These are phyloP conservation scores for Tetrao urogallus DNA, from an alignment of 2,113 vertebrate genomes.

Conservation along the genomic window DNA sequence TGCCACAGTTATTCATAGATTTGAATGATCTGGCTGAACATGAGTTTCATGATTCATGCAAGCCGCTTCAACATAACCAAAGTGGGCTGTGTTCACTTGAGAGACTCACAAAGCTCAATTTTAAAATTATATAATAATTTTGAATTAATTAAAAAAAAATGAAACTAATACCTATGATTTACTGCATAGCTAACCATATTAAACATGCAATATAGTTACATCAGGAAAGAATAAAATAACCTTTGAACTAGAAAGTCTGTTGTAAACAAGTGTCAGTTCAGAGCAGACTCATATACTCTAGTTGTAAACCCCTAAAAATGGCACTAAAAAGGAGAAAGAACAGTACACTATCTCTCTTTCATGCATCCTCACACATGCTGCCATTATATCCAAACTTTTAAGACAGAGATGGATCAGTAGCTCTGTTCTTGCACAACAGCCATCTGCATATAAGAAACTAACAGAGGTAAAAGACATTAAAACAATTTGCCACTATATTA, in stretches of 20 bases:
- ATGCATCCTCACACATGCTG: not conserved
- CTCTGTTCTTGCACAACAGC: constrained; percentile 12
- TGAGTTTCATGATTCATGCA: not conserved
- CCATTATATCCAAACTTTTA: not conserved
- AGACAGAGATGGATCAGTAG: constrained; percentile 1
- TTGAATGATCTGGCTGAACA: not conserved
- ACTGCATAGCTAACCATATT: not conserved
- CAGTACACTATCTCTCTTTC: not conserved
- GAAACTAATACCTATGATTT: not conserved
- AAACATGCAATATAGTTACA: not conserved
- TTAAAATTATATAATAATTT: constrained; percentile 4
- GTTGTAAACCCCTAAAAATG: not conserved
- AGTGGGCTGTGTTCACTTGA: not conserved
- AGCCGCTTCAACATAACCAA: not conserved
- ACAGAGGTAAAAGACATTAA: not conserved
- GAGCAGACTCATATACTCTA: not conserved
- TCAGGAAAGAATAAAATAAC: not conserved
- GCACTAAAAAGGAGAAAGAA: not conserved
- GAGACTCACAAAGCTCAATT: not conserved
- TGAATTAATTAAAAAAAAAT: constrained; percentile 26
- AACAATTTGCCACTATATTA: not conserved
- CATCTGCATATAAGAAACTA: not conserved
- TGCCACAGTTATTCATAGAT: not conserved
- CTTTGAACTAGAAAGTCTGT: not conserved
- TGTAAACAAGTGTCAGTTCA: not conserved